Evolutionary conservation across 2,797 vertebrate genomes (phyloP).

Genomic region (Myioborus melanocephalus): DNA sequence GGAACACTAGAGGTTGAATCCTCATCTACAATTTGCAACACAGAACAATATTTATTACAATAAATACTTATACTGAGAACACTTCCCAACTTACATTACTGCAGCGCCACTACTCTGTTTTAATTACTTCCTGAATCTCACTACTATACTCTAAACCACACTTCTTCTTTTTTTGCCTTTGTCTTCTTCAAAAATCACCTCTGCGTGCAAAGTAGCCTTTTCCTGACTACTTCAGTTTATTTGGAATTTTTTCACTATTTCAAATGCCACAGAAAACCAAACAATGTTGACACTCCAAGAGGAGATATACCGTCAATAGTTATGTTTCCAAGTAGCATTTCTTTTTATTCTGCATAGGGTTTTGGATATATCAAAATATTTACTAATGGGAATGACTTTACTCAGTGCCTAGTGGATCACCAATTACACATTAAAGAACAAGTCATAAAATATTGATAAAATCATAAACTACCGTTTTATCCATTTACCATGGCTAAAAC

Average conservation of each 20-base stretch:
- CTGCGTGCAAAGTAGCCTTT: background rate
- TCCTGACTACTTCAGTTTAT: background rate
- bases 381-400: constrained; percentile 26
- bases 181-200: background rate
- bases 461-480: constrained; percentile 55
- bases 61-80: background rate
- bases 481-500: constrained; percentile 37
- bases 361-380: constrained; percentile 49
- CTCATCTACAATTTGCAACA: background rate
- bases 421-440: constrained; percentile 42
- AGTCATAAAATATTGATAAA: constrained; percentile 64
- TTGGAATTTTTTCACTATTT: background rate
- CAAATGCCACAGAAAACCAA: background rate
- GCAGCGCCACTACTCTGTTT: background rate
- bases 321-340: background rate
- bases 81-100: background rate
- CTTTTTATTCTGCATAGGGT: background rate
- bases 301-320: background rate
- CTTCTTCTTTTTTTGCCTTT: background rate
- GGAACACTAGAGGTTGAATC: background rate
- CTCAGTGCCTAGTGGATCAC: constrained; percentile 1
- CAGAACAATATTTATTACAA: background rate
- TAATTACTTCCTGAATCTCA: background rate
- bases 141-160: background rate
- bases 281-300: background rate